These are phyloP conservation scores for Drosophila multiciliata DNA, from an alignment of 2,888 invertebrate genomes.

Conservation along the genomic window DNA sequence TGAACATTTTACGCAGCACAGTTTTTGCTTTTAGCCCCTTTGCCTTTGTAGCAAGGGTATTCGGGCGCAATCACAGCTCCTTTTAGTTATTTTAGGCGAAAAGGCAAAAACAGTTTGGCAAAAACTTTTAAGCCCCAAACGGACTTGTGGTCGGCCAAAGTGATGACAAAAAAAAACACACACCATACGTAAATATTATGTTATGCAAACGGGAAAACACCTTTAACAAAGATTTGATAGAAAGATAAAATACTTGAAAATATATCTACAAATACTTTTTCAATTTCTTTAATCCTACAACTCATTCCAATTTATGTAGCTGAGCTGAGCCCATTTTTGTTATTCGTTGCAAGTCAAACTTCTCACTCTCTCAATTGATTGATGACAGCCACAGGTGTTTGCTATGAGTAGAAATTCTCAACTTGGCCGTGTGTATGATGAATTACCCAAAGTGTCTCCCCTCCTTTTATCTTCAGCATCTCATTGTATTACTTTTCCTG, in stretches of 20 bases:
- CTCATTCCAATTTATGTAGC: slow-evolving; percentile 25
- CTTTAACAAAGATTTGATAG: slow-evolving; percentile 12
- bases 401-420: slow-evolving; percentile 18
- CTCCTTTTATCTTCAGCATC: slow-evolving; percentile 1
- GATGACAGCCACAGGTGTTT: slow-evolving; percentile 67
- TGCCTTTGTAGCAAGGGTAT: slow-evolving; percentile 62
- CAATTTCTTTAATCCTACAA: slow-evolving; percentile 47
- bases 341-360: slow-evolving; percentile 47
- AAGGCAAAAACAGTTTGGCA: slow-evolving; percentile 52
- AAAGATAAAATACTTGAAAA: neutral
- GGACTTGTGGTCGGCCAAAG: slow-evolving; percentile 46
- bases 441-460: slow-evolving; percentile 51
- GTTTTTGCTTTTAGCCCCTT: slow-evolving; percentile 60
- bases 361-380: slow-evolving; percentile 34
- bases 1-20: slow-evolving; percentile 54
- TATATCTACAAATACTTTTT: slow-evolving; percentile 31
- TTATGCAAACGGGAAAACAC: slow-evolving; percentile 5
- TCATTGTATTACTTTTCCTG: slow-evolving; percentile 58
- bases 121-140: slow-evolving; percentile 56
- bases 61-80: slow-evolving; percentile 44
- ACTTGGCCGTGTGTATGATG: slow-evolving; percentile 57
- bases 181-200: neutral
- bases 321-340: slow-evolving; percentile 17
- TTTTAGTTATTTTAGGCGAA: slow-evolving; percentile 62
- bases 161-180: slow-evolving; percentile 1